Percentiles rank a stretch among this genome's conserved stretches.
These are phyloP conservation scores for Hipposideros larvatus DNA, from an alignment of 2,797 vertebrate species.

Conservation along the genomic window DNA sequence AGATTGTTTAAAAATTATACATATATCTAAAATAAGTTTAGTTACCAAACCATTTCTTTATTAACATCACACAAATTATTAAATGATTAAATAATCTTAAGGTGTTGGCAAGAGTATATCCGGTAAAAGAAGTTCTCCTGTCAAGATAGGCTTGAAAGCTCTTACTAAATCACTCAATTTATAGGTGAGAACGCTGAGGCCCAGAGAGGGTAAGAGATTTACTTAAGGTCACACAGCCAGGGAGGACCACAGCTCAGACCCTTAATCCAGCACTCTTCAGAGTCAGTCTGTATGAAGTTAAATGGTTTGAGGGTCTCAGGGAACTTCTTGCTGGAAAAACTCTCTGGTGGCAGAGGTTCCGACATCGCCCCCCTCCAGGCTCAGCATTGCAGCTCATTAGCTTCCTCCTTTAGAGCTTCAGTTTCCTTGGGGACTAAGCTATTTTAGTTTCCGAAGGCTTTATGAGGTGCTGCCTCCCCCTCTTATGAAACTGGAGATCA, in stretches of 20 bases:
- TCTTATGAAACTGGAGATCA: background rate
- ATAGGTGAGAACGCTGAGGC: background rate
- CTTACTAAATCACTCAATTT: background rate
- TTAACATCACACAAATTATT: slow-evolving; percentile 16
- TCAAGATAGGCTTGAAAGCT: background rate
- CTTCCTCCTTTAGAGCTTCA: background rate
- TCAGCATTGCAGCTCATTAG: background rate
- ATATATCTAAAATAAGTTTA: slow-evolving; percentile 21
- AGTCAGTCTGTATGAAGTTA: background rate
- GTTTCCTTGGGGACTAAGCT: background rate
- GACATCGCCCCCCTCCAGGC: background rate
- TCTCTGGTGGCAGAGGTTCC: background rate
- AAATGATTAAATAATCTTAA: background rate
- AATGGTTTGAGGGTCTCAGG: background rate
- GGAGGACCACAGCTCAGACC: background rate
- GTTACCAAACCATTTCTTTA: slow-evolving; percentile 4
- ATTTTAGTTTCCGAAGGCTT: background rate
- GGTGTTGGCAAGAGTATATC: background rate
- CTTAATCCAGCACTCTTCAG: background rate
- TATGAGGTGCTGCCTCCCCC: background rate
- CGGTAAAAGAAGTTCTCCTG: background rate
- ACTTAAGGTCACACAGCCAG: background rate
- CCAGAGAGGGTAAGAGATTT: background rate
- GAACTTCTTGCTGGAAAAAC: background rate
- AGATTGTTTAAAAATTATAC: slow-evolving; percentile 25